phyloP scores from a whole-genome alignment of 2,113 vertebrate genomes.

The Aldabrachelys gigantea region DNA sequence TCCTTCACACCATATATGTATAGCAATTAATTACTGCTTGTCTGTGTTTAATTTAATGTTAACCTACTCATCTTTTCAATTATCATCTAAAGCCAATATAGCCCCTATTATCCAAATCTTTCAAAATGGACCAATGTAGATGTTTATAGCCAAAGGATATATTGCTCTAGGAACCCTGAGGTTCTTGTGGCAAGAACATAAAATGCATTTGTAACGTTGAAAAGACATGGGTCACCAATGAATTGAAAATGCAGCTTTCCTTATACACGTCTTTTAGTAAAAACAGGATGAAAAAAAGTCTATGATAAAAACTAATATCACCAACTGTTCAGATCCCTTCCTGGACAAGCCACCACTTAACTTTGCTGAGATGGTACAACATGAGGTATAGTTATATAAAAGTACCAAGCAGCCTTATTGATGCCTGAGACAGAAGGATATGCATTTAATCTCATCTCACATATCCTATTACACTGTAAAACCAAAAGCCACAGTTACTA shows the following conservation, averaged over 20 bases:
- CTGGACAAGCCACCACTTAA: constrained; percentile 2
- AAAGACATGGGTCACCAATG: constrained; percentile 27
- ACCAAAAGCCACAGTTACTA: not conserved
- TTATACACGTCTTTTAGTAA: constrained; percentile 11
- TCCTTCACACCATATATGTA: constrained; percentile 6
- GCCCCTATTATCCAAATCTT: constrained; percentile 21
- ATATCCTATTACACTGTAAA: not conserved
- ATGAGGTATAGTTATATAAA: constrained; percentile 7
- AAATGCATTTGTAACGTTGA: constrained; percentile 8
- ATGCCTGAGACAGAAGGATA: not conserved
- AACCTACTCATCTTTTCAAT: constrained; percentile 38
- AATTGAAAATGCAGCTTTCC: constrained; percentile 26
- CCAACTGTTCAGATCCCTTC: constrained; percentile 9
- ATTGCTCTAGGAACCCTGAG: constrained; percentile 26
- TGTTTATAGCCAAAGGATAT: constrained; percentile 41
- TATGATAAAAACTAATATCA: constrained; percentile 8
- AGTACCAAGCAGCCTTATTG: not conserved
- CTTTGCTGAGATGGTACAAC: not conserved
- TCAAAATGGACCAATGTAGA: constrained; percentile 38
- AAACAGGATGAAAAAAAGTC: constrained; percentile 15
- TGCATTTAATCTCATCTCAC: constrained; percentile 7
- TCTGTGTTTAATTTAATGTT: constrained; percentile 51
- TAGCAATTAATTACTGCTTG: constrained; percentile 36
- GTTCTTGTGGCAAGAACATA: constrained; percentile 37
- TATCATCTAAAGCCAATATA: not conserved